Evolutionary conservation across 1,140 invertebrate species (phyloP).

Genomic region (Galleria mellonella): DNA sequence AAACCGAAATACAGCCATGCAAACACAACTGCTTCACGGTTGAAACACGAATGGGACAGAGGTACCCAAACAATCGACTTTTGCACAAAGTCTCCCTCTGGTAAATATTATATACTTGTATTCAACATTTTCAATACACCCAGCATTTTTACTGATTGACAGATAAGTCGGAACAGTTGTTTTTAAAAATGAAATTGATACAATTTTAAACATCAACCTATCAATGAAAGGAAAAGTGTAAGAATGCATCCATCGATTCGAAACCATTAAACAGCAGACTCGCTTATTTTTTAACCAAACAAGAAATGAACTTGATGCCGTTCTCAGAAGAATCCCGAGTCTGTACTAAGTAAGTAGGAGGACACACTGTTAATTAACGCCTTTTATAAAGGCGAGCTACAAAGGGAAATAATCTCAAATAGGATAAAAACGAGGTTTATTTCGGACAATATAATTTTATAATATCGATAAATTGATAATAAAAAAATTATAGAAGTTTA

Average conservation of each 20-base stretch:
- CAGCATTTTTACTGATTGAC: too few species aligned
- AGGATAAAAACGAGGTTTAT: background rate
- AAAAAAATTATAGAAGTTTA: too few species aligned
- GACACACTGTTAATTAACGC: slow-evolving; percentile 59
- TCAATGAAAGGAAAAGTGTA: slow-evolving; percentile 46
- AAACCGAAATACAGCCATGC: too few species aligned
- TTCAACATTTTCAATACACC: too few species aligned
- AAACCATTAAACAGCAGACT: slow-evolving; percentile 41
- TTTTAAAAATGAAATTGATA: slow-evolving; percentile 1
- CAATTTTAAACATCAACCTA: slow-evolving; percentile 21
- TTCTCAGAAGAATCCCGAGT: slow-evolving; percentile 55
- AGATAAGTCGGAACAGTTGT: too few species aligned
- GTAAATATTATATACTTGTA: too few species aligned
- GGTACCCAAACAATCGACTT: too few species aligned
- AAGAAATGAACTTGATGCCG: slow-evolving; percentile 32
- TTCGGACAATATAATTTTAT: too few species aligned
- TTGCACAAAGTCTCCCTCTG: too few species aligned
- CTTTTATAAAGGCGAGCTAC: slow-evolving; percentile 17
- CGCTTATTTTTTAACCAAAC: slow-evolving; percentile 56
- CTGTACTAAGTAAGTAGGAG: slow-evolving; percentile 40
- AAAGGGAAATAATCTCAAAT: background rate
- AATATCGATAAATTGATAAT: too few species aligned
- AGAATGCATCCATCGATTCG: slow-evolving; percentile 38
- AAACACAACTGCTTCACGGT: too few species aligned
- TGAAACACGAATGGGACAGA: too few species aligned